Evolutionary conservation across 92 coral and sea anemone species (phyloP).

Genomic region (Nematostella vectensis): DNA sequence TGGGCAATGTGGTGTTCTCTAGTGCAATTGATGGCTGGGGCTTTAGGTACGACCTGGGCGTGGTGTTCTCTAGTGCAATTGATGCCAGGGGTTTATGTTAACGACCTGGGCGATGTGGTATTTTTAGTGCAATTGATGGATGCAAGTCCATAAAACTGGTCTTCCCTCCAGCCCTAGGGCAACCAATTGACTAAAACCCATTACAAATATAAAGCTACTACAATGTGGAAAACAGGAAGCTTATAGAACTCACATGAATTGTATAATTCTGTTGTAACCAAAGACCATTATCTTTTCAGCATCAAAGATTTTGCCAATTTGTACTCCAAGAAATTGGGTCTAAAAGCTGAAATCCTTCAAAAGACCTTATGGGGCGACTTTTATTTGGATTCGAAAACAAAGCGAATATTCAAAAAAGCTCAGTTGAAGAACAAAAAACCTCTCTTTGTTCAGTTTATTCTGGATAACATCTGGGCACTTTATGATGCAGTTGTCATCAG

Average conservation of each 20-base stretch:
- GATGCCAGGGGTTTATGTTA: constrained; percentile 99
- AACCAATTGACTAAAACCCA: too few species aligned
- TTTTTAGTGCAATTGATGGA: too few species aligned
- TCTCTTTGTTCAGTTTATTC: constrained; percentile 89
- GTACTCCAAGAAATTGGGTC: constrained; percentile 82
- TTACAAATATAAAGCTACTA: too few species aligned
- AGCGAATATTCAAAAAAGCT: constrained; percentile 89
- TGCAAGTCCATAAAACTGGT: too few species aligned
- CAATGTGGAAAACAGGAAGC: too few species aligned
- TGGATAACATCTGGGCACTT: constrained; percentile 93
- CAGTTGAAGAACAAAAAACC: constrained; percentile 95
- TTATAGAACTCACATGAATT: too few species aligned
- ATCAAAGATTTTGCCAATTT: constrained; percentile 73
- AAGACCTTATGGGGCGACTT: constrained; percentile 97
- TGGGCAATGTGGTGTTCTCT: constrained; percentile 92
- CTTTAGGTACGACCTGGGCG: constrained; percentile 92
- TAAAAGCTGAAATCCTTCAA: constrained; percentile 59
- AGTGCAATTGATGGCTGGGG: constrained; percentile 99
- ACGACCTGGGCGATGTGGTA: too few species aligned
- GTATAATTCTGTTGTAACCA: too few species aligned
- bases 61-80: constrained; percentile 89
- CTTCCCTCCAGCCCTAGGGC: too few species aligned
- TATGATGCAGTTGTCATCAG: constrained; percentile 76
- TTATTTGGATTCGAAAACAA: constrained; percentile 77
- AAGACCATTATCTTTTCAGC: constrained; percentile 28